Evolutionary conservation across 2,113 vertebrate genomes (phyloP).

Genomic region (Rhynchopsitta pachyrhyncha): DNA sequence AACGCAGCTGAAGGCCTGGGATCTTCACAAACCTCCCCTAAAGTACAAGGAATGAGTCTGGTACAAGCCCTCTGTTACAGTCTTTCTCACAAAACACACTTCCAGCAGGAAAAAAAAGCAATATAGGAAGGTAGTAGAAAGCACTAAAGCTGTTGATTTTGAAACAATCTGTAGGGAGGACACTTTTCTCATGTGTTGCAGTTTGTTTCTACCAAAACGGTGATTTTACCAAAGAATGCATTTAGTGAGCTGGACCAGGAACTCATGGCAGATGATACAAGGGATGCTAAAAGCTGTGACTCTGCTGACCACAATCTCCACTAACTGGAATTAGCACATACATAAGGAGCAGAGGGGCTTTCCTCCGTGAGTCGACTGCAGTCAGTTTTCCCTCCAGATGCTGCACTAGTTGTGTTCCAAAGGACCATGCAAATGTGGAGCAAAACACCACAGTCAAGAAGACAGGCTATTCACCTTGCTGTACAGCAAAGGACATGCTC

Average conservation of each 20-base stretch:
- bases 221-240: not conserved
- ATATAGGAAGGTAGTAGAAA: not conserved
- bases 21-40: not conserved
- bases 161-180: not conserved
- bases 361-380: fast-evolving
- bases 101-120: not conserved
- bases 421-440: not conserved
- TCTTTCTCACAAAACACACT: not conserved
- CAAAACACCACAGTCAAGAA: not conserved
- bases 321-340: not conserved
- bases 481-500: not conserved
- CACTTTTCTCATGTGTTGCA: not conserved
- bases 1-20: not conserved
- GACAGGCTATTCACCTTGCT: fast-evolving
- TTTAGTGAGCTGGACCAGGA: not conserved
- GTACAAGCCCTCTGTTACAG: not conserved
- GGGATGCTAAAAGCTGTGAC: not conserved
- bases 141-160: not conserved
- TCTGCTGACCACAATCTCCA: not conserved
- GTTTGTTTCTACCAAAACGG: not conserved
- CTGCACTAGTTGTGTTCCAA: not conserved
- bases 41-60: not conserved
- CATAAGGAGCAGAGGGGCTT: not conserved
- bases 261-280: not conserved
- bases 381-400: fast-evolving